These are phyloP conservation scores for Eristalinus aeneus DNA, from an alignment of 2,888 invertebrate species.

Conservation along the genomic window DNA sequence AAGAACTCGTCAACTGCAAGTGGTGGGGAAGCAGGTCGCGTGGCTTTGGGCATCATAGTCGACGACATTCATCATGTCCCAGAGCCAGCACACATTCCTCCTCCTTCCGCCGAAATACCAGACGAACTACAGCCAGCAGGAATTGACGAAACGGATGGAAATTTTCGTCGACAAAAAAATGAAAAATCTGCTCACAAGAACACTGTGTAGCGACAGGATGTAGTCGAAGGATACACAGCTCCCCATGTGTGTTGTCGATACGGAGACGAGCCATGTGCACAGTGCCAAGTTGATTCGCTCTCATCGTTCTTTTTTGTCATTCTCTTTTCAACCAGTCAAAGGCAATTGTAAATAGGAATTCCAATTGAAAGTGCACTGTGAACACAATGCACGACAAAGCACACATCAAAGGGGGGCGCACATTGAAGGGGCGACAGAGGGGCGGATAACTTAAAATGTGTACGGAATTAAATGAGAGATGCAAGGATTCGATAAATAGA, in stretches of 20 bases:
- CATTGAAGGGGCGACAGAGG: neutral
- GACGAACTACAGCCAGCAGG: conserved; percentile 39
- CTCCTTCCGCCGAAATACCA: neutral
- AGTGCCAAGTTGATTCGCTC: conserved; percentile 42
- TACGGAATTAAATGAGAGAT: conserved; percentile 22
- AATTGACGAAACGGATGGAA: conserved; percentile 63
- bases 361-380: conserved; percentile 58
- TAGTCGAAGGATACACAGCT: conserved; percentile 8
- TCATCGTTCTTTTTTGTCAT: neutral
- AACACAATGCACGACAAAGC: conserved; percentile 13
- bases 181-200: conserved; percentile 42
- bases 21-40: conserved; percentile 27
- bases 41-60: conserved; percentile 47
- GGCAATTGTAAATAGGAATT: conserved; percentile 68
- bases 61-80: neutral
- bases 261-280: conserved; percentile 46
- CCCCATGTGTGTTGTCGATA: conserved; percentile 23
- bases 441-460: conserved; percentile 4
- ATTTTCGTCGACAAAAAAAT: conserved; percentile 26
- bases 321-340: conserved; percentile 40
- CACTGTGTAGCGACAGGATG: conserved; percentile 11
- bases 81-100: neutral
- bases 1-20: conserved; percentile 27
- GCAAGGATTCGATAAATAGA: conserved; percentile 42
- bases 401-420: neutral